Conservation (phyloP, 2,113 vertebrate species). For the Festucalex cinctus region DNA sequence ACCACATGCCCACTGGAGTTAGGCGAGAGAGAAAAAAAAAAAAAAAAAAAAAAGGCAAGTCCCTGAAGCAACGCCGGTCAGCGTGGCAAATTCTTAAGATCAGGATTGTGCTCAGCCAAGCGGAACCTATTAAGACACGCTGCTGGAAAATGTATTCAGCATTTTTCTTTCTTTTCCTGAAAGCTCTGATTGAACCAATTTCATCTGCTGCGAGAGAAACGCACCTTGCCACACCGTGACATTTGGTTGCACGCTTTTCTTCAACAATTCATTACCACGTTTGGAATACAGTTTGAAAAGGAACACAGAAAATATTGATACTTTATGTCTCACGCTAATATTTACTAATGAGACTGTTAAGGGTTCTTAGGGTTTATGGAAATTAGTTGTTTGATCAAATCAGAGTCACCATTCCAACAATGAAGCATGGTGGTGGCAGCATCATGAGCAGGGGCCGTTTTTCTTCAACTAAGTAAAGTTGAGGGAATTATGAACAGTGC, state of each 20-base stretch:
- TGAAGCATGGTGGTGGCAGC: no score
- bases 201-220: slow-evolving; percentile 44
- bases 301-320: background rate
- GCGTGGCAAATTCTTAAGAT: slow-evolving; percentile 55
- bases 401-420: no score
- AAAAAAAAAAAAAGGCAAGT: slow-evolving; percentile 45
- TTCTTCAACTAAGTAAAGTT: no score
- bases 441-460: no score
- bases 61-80: slow-evolving; percentile 55
- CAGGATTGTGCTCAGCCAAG: slow-evolving; percentile 63
- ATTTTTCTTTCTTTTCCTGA: slow-evolving; percentile 43
- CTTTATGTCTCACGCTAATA: background rate
- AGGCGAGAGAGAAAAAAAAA: no score
- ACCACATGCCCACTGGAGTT: slow-evolving; percentile 27
- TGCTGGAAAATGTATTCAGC: slow-evolving; percentile 44
- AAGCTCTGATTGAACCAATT: slow-evolving; percentile 59
- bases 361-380: no score
- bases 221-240: slow-evolving; percentile 9
- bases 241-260: slow-evolving; percentile 17
- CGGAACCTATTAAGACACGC: slow-evolving; percentile 61
- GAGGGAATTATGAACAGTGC: no score
- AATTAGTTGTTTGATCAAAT: no score
- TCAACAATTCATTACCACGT: slow-evolving; percentile 12
- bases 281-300: slow-evolving; percentile 21
- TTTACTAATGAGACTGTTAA: background rate